Evolutionary conservation across 1,140 invertebrate genomes (phyloP), one percentile per base, ranked within the genome.

Genomic region (Ceratosolen solmsi): DNA sequence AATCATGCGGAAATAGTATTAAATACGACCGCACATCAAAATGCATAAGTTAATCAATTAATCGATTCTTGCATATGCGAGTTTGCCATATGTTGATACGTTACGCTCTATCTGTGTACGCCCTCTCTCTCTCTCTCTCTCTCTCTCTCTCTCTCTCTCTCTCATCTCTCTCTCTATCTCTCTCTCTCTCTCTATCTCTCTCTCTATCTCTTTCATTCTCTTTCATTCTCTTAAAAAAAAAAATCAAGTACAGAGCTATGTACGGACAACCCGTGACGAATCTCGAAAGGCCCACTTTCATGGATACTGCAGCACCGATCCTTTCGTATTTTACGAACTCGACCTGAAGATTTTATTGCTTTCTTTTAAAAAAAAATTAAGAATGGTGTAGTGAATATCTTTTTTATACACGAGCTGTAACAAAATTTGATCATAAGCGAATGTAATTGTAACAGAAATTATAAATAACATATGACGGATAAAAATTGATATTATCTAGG

Each of bases 281-380:
- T 79, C n/a, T 70, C 49, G 49, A 70, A 51, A 70, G 51, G 77
- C 77, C 77, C 77, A 71, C 77, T 79, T 79, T 79, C 49, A 41
- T 79, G 65, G 77, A 79, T 71, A 56, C 46, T 1, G 46, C n/a
- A 27, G 63, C 20, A 51, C 0, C n/a, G 41, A 73, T 54, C 63
- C 49, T 71, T 73, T 71, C 30, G 30, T 56, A 70, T 51, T 79
- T 79, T 79, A 79, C 58, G 36, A 79, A 33, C 46, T 79, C 49
- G 30, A 33, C 30, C 11, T n/a, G 30, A 20, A n/a, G 20, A 49
- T 70, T 70, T 70, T 79, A 70, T 70, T 71, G 65, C 65, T 71
- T 54, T 73, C 27, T 54, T 73, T 73, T 73, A 9, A 56, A 78
- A 30, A 74, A 75, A 73, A 73, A 75, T 58, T 15, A 38, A 68